Conservation (phyloP, 2,888 invertebrate genomes). For the Catocala nupta region DNA sequence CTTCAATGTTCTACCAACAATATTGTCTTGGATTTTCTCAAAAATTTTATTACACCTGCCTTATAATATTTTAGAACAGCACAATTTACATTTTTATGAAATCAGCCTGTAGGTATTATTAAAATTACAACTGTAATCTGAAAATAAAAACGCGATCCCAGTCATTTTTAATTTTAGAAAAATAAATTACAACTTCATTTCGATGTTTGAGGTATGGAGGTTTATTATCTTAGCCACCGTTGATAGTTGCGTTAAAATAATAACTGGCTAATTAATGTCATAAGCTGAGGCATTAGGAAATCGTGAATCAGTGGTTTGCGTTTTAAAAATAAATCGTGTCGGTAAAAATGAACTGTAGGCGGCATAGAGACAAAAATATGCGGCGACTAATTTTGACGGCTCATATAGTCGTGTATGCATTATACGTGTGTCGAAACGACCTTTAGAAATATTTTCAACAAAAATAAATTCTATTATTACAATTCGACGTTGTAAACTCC, state of each 20-base stretch:
- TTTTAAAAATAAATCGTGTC: conserved; percentile 49
- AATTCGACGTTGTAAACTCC: conserved; percentile 13
- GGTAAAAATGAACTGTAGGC: conserved; percentile 48
- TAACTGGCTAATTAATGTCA: conserved; percentile 48
- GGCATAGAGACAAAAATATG: conserved; percentile 47
- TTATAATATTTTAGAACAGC: not conserved
- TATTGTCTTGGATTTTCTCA: not conserved
- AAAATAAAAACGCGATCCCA: conserved; percentile 7
- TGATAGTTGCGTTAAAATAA: conserved; percentile 32
- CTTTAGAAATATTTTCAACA: conserved; percentile 40
- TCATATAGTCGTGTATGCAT: conserved; percentile 39
- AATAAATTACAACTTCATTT: conserved; percentile 20
- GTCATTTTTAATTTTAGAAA: conserved; percentile 1
- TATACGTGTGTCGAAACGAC: conserved; percentile 48
- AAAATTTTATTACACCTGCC: not conserved
- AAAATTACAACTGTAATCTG: conserved; percentile 5
- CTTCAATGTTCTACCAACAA: not conserved
- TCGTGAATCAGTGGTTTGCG: conserved; percentile 45
- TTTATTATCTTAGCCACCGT: conserved; percentile 18
- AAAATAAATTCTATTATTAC: conserved; percentile 29
- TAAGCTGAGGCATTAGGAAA: conserved; percentile 46
- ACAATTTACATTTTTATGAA: conserved; percentile 3
- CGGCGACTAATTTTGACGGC: conserved; percentile 40
- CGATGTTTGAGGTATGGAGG: conserved; percentile 7
- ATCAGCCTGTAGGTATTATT: conserved; percentile 1